A percentile compares a stretch with the other conserved stretches of the same genome.
phyloP scores from a whole-genome alignment of 2,113 vertebrate species.

The Lethenteron camtschaticum region DNA sequence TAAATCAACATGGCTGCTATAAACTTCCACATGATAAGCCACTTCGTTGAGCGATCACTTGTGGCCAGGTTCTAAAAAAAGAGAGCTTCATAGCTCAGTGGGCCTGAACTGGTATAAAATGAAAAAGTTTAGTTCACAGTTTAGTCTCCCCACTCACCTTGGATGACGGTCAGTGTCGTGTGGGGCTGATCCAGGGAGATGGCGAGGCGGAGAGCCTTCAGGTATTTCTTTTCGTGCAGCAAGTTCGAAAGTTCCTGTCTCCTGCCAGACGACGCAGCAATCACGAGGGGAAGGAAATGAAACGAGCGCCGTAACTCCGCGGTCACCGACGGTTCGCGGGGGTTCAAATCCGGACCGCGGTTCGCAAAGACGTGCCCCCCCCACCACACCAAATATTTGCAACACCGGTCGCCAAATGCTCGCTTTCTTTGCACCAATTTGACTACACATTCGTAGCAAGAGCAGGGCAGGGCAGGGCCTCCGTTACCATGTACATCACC shows the following conservation, averaged over 20 bases:
- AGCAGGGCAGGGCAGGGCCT: too few relatives aligned
- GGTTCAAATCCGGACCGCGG: too few relatives aligned
- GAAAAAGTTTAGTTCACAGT: not conserved
- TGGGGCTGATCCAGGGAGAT: conserved; percentile 73
- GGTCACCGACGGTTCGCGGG: too few relatives aligned
- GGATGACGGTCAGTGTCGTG: conserved; percentile 55
- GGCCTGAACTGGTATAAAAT: not conserved
- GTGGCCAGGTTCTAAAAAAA: not conserved
- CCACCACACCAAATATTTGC: too few relatives aligned
- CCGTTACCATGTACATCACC: too few relatives aligned
- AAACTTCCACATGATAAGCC: not conserved
- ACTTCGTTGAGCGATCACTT: not conserved
- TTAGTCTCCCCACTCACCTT: conserved; percentile 30
- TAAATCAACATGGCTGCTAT: not conserved
- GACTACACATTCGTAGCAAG: too few relatives aligned
- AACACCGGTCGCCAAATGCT: too few relatives aligned
- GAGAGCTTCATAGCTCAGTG: not conserved
- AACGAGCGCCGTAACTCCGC: too few relatives aligned
- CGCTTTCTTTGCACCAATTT: too few relatives aligned
- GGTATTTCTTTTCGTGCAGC: conserved; percentile 59
- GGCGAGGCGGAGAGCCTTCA: conserved; percentile 59
- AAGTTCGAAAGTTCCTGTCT: conserved; percentile 78
- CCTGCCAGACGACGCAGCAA: conserved; percentile 19
- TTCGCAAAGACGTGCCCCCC: too few relatives aligned
- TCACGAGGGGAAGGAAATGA: too few relatives aligned